phyloP scores from a whole-genome alignment of 2,113 vertebrate species.

The Alligator mississippiensis region DNA sequence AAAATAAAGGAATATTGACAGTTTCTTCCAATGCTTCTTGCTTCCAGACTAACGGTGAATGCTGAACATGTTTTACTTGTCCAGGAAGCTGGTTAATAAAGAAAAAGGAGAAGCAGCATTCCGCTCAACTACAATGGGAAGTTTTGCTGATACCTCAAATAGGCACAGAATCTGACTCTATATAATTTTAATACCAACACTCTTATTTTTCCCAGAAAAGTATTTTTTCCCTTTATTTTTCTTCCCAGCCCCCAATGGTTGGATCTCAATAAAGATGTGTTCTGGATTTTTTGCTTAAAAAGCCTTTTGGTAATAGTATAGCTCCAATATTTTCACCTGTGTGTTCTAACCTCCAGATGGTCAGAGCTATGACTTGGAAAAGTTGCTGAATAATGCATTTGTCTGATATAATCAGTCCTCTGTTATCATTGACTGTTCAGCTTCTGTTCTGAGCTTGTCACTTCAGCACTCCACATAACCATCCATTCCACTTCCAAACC shows the following conservation, averaged over 20 bases:
- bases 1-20: background rate
- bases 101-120: background rate
- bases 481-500: background rate
- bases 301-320: background rate
- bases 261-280: background rate
- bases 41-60: background rate
- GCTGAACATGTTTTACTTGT: background rate
- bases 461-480: background rate
- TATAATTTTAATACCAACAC: background rate
- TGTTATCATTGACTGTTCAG: background rate
- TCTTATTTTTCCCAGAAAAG: background rate
- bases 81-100: background rate
- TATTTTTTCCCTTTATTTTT: background rate
- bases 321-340: constrained; percentile 4
- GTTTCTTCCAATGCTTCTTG: background rate
- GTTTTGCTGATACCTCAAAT: background rate
- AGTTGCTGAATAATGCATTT: constrained; percentile 61
- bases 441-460: background rate
- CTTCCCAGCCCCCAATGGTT: background rate
- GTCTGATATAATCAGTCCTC: background rate
- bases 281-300: background rate
- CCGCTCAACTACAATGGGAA: background rate
- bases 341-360: constrained; percentile 37
- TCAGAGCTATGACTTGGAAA: constrained; percentile 9
- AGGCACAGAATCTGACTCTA: background rate